Base-by-base conservation (phyloP, 2,888 invertebrate species). In the Drosophila monieri region DNA sequence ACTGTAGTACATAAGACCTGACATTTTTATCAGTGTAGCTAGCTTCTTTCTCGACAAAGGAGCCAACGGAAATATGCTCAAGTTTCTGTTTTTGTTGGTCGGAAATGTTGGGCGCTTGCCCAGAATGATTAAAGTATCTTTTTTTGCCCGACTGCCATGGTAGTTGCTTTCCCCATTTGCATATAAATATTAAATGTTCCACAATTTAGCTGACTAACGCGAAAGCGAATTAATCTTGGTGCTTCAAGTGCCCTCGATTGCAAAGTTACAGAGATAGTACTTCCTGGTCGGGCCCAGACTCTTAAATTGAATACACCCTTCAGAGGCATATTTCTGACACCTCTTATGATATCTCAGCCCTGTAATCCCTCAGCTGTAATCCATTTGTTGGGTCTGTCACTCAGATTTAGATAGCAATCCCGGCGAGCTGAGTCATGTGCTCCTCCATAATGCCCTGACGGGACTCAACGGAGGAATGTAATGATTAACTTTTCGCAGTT, bases 401-500 rank as follows among this genome's bases (percentile, higher is more conserved):
- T 61, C 60, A 60, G 37, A 60, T 60, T 60, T 60, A 52, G 54
- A 30, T 53, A 66, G 27, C 15, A 14, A 23, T 41, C 37, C 39
- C 44, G 53, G 66, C 62, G 44, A 41, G 68, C 41, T 37, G 46
- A 56, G 27, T 68, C 65, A 68, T 68, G 65, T 47, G 39, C 46
- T 14, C 32, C 32, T 32, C 32, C 35, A 56, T 68, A 39, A 47
- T 59, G 37, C 46, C 56, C 30, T 37, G 47, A 18, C 68, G 43
- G 47, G 69, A 49, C 62, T 71, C 55, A 58, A 52, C 18, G 18
- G 15, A 73, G 70, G 77, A 80, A 77, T 88, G 84, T 78, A 87
- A 88, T 85, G 88, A 85, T 88, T 88, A 87, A 87, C 87, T 87
- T 67, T 72, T 80, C 73, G 77, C 73, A 74, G 69, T 73, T 64